Conservation (phyloP, 1,140 invertebrate genomes). For the Vollenhovia emeryi region DNA sequence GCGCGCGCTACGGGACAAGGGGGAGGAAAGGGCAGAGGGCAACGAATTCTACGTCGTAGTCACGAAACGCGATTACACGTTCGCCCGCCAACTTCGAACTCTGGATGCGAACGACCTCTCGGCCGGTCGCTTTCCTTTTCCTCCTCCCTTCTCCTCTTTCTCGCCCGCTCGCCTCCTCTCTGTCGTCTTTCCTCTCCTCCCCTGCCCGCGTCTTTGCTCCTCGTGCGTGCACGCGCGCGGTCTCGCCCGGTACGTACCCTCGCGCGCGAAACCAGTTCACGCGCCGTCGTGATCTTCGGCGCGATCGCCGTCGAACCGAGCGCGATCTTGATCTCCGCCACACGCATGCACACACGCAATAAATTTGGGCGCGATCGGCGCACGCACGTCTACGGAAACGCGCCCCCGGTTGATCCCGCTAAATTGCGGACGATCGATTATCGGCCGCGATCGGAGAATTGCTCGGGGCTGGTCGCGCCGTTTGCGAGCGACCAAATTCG, state of each 20-base stretch:
- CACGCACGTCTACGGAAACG: conserved; percentile 26
- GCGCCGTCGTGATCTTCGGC: conserved; percentile 72
- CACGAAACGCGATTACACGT: conserved; percentile 73
- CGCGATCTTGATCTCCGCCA: conserved; percentile 76
- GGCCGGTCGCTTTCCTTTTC: conserved; percentile 52
- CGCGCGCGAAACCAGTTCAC: conserved; percentile 80
- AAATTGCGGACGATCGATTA: conserved; percentile 27
- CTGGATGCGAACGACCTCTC: conserved; percentile 78
- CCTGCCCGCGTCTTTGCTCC: conserved; percentile 13
- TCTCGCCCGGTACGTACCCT: conserved; percentile 61
- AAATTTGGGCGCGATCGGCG: conserved; percentile 38
- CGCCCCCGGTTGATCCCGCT: background rate
- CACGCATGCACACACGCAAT: conserved; percentile 48
- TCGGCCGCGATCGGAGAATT: background rate
- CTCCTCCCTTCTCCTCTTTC: conserved; percentile 38
- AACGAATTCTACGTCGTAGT: conserved; percentile 67
- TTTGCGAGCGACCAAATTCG: background rate
- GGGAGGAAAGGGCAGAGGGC: conserved; percentile 41
- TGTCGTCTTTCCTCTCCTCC: background rate
- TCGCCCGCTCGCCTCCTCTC: conserved; percentile 19
- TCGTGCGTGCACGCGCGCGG: conserved; percentile 10
- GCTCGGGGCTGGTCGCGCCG: background rate
- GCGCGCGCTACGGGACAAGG: background rate
- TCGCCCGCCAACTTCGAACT: conserved; percentile 74
- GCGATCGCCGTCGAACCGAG: conserved; percentile 63